phyloP scores from a whole-genome alignment of 2,113 vertebrate genomes.

The Peucedramus taeniatus region DNA sequence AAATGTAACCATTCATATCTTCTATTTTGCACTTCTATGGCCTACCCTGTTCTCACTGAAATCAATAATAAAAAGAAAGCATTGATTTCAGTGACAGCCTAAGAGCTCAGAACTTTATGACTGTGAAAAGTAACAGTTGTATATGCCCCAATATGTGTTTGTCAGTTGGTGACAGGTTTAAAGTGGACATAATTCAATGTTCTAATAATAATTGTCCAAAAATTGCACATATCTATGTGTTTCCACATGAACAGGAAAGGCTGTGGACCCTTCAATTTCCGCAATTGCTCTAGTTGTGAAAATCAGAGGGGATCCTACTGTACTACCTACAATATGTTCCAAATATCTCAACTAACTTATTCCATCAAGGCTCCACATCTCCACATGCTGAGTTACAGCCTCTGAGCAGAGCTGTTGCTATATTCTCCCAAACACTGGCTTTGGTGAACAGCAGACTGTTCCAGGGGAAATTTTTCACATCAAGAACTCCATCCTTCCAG shows the following conservation, averaged over 20 bases:
- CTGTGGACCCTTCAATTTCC: neutral
- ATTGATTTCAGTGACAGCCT: slow-evolving; percentile 12
- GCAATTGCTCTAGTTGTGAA: neutral
- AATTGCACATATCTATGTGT: neutral
- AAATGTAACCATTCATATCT: slow-evolving; percentile 1
- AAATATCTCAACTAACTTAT: neutral
- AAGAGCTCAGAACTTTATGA: slow-evolving; percentile 36
- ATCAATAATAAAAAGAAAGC: slow-evolving; percentile 37
- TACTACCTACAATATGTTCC: neutral
- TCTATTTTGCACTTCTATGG: neutral
- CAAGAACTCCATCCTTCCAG: neutral
- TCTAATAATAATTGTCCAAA: neutral
- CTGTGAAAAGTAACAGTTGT: slow-evolving; percentile 16
- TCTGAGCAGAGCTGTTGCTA: neutral
- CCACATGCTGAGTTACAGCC: neutral
- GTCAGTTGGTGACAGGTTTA: neutral
- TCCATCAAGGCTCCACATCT: neutral
- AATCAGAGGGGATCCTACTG: neutral
- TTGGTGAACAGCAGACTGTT: neutral
- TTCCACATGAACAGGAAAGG: neutral
- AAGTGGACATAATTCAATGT: neutral
- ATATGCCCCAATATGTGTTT: neutral
- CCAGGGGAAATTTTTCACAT: neutral
- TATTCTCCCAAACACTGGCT: neutral
- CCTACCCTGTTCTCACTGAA: neutral